These are phyloP conservation scores for Hydractinia symbiolongicarpus DNA, from an alignment of 30 jellyfish, hydroid and myxozoan genomes.

Conservation along the genomic window DNA sequence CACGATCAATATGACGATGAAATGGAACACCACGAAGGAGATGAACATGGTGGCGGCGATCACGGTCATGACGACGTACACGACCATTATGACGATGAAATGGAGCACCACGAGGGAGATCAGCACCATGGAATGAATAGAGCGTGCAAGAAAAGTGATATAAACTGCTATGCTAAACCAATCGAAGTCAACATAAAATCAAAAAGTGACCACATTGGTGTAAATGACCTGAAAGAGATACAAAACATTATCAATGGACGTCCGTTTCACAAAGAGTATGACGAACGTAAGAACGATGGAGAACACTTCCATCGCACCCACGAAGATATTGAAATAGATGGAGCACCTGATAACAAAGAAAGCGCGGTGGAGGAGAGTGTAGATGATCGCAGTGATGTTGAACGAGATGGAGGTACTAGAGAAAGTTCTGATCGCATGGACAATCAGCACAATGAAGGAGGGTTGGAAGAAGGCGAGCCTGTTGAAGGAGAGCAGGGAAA, in stretches of 20 bases:
- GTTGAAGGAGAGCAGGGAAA: not conserved
- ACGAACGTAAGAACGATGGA: conserved; percentile 39
- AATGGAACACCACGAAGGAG: conserved; percentile 15
- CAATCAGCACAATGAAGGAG: not conserved
- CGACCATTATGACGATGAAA: conserved; percentile 7
- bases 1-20: not conserved
- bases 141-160: too few species aligned
- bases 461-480: not conserved
- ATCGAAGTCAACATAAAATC: too few species aligned
- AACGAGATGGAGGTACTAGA: not conserved
- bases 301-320: conserved; percentile 8
- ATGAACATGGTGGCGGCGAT: not conserved
- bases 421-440: not conserved
- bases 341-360: too few species aligned
- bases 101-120: conserved; percentile 14
- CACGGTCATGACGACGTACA: conserved; percentile 18
- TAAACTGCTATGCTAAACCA: too few species aligned
- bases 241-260: conserved; percentile 6
- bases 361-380: too few species aligned
- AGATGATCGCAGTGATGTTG: not conserved
- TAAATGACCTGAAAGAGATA: not conserved
- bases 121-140: too few species aligned
- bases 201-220: not conserved
- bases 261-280: conserved; percentile 19
- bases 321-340: conserved; percentile 8